phyloP scores from a whole-genome alignment of 2,113 vertebrate species.

The Crotalus viridis region DNA sequence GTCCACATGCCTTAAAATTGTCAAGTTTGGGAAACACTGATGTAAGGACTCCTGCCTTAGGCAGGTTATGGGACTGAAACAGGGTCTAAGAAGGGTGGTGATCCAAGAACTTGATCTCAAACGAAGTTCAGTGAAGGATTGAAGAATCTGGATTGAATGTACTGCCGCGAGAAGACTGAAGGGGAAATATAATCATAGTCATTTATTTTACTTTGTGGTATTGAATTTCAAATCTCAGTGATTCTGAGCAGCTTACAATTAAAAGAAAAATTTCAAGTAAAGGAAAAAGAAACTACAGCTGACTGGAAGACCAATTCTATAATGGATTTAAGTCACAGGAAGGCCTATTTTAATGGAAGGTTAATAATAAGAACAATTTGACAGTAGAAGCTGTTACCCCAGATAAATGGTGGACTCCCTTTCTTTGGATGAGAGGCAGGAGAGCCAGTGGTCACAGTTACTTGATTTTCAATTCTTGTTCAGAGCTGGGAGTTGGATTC shows the following conservation, averaged over 20 bases:
- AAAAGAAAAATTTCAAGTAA: background rate
- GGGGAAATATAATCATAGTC: background rate
- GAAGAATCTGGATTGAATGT: background rate
- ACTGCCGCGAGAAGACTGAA: background rate
- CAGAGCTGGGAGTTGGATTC: background rate
- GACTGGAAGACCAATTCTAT: background rate
- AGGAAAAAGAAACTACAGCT: background rate
- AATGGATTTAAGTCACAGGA: background rate
- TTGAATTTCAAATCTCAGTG: background rate
- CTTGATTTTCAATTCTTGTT: background rate
- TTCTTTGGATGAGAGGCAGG: background rate
- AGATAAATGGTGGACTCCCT: background rate
- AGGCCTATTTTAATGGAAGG: background rate
- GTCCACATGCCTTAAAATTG: no score
- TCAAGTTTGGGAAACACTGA: background rate
- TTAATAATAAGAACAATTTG: background rate
- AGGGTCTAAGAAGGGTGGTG: background rate
- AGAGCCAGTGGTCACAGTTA: background rate
- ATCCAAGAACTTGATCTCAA: background rate
- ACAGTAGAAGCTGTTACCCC: background rate
- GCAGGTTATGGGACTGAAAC: background rate
- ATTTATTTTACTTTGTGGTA: background rate
- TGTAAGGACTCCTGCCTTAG: background rate
- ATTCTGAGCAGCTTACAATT: background rate
- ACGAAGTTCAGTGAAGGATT: background rate